These are phyloP conservation scores for Drosophila azteca DNA, from an alignment of 1,140 invertebrate species.

Conservation along the genomic window DNA sequence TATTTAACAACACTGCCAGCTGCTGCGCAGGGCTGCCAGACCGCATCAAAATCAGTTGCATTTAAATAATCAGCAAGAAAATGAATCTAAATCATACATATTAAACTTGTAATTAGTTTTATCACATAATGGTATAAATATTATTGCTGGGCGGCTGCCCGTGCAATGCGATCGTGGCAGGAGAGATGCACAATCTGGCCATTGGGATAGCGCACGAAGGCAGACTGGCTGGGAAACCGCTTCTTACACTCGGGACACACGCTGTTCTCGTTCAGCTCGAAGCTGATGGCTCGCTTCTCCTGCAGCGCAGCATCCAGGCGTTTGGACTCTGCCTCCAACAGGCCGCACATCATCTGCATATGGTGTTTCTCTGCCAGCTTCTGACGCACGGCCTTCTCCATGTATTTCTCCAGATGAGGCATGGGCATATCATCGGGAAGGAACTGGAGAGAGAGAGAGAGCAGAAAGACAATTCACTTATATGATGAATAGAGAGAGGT, in stretches of 20 bases:
- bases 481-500: no score
- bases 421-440: conserved; percentile 91
- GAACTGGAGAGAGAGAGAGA: conserved; percentile 76
- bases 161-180: conserved; percentile 85
- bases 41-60: no score
- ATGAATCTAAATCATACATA: background rate
- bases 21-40: no score
- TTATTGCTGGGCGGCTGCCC: conserved; percentile 43
- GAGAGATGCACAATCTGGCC: conserved; percentile 96
- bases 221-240: conserved; percentile 94
- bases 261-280: conserved; percentile 93
- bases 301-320: conserved; percentile 92
- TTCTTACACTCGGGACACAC: conserved; percentile 96
- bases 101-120: conserved; percentile 29
- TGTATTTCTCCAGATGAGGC: conserved; percentile 89
- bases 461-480: background rate
- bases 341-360: conserved; percentile 91
- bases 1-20: no score
- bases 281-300: conserved; percentile 91
- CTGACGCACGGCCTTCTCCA: conserved; percentile 90
- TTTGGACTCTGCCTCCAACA: conserved; percentile 92
- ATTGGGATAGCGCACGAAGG: conserved; percentile 95
- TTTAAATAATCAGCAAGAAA: no score
- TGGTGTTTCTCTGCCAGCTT: conserved; percentile 89
- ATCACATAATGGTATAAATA: conserved; percentile 27